Evolutionary conservation across 1,140 invertebrate species (phyloP).

Genomic region (Euwallacea similis): DNA sequence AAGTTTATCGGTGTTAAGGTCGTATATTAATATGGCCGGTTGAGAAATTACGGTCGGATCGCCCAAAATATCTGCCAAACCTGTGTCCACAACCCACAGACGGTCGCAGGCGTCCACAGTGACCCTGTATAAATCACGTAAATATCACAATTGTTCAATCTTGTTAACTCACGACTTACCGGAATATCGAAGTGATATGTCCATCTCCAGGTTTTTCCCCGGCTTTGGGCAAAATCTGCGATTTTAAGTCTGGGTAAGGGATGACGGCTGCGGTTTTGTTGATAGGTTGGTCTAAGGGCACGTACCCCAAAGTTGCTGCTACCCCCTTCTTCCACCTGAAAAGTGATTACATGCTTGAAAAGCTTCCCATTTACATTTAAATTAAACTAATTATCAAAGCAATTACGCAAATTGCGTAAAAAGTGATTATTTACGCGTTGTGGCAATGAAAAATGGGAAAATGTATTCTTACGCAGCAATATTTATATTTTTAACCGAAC

Average conservation of each 20-base stretch:
- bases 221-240: constrained; percentile 59
- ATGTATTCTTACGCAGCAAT: too few species aligned
- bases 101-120: constrained; percentile 71
- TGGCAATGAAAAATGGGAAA: too few species aligned
- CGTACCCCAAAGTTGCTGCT: constrained; percentile 70
- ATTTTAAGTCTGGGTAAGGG: constrained; percentile 70
- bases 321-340: constrained; percentile 73
- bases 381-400: too few species aligned
- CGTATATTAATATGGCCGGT: constrained; percentile 70
- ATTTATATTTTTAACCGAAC: too few species aligned
- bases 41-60: constrained; percentile 62
- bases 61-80: constrained; percentile 71
- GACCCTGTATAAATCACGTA: constrained; percentile 49
- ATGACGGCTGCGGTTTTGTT: constrained; percentile 64
- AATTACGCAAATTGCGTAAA: too few species aligned
- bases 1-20: constrained; percentile 71
- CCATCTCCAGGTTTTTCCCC: constrained; percentile 45
- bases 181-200: constrained; percentile 57
- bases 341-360: not conserved
- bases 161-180: constrained; percentile 8
- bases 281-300: constrained; percentile 59
- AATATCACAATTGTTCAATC: not conserved
- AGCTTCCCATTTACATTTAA: too few species aligned
- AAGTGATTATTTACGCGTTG: too few species aligned
- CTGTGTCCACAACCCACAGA: constrained; percentile 75